These are phyloP conservation scores for Campylorhamphus procurvoides DNA, from an alignment of 2,113 vertebrate species.

Conservation along the genomic window DNA sequence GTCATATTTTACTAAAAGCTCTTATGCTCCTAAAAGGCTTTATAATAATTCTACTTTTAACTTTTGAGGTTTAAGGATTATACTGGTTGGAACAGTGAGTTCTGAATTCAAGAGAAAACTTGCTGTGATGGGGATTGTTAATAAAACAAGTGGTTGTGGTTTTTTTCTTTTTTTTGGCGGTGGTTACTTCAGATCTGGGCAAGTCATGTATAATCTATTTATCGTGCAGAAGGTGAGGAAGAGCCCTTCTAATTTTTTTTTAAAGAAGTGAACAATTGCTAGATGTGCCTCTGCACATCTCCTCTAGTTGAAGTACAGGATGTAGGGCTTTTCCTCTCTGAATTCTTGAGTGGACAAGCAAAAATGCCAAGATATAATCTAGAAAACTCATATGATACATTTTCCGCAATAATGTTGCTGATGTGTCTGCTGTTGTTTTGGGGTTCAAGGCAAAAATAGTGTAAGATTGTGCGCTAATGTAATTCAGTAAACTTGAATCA, in stretches of 20 bases:
- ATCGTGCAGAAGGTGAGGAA: not conserved
- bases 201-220: fast-evolving
- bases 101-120: not conserved
- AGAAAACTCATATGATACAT: not conserved
- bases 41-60: not conserved
- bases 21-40: not conserved
- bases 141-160: not conserved
- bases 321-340: not conserved
- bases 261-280: not conserved
- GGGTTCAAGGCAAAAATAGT: not conserved
- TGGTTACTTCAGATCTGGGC: not conserved
- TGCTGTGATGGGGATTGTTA: not conserved
- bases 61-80: not conserved
- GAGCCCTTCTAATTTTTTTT: not conserved
- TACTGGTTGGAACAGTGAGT: not conserved
- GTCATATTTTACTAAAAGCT: not conserved
- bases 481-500: not conserved
- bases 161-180: not conserved
- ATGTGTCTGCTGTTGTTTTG: not conserved
- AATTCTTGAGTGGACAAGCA: not conserved
- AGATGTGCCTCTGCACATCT: fast-evolving
- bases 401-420: not conserved
- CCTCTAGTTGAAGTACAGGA: not conserved
- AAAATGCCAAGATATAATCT: not conserved
- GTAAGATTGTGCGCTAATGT: not conserved